Base-by-base conservation (phyloP, 2,888 invertebrate species). In the Microctonus hyperodae region DNA sequence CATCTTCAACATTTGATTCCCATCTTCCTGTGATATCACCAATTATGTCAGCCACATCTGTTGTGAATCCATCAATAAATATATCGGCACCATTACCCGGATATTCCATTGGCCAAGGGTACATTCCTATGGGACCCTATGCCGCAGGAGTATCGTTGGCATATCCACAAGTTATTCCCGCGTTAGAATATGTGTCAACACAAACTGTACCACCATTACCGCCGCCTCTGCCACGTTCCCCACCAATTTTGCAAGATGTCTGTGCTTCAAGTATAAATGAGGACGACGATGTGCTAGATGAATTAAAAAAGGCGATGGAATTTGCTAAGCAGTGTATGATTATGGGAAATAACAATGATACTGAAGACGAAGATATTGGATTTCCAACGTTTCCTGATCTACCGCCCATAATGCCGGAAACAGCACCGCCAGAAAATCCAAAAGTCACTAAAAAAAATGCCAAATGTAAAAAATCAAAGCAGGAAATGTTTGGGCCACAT, bases 271-370 rank as follows among this genome's bases (percentile, higher is more conserved):
- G 33, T 56, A 67, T 66, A 60, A 74, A 69, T 40, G 73, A 78
- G 53, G 78, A 79, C 53, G 78, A 79, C 2, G 79, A 79, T 23
- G 80, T 77, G 13, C 69, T 81, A 2, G 76, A 76, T 37, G 83
- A 83, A 28, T 79, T 83, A 79, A 79, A 81, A 28, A 79, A 81
- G 51, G 83, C 83, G 1, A 78, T 83, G 76, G 79, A 79, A 53
- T 83, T 83, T 51, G 83, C 83, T 0, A 77, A 81, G 20, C 75
- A 79, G 50, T 65, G 80, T 9, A 80, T 82, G 79, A 76, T 74
- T 37, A 78, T 82, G 79, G 35, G 25, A 37, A 58, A 51, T 48
- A 72, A 69, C 13, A 73, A 60, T 0, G 63, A 58, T 1, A 55
- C 58, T 1, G 44, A 40, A 7, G 53, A 35, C 10, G 64, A 20